phyloP scores from a whole-genome alignment of 1,140 invertebrate species.

The Panonychus citri region DNA sequence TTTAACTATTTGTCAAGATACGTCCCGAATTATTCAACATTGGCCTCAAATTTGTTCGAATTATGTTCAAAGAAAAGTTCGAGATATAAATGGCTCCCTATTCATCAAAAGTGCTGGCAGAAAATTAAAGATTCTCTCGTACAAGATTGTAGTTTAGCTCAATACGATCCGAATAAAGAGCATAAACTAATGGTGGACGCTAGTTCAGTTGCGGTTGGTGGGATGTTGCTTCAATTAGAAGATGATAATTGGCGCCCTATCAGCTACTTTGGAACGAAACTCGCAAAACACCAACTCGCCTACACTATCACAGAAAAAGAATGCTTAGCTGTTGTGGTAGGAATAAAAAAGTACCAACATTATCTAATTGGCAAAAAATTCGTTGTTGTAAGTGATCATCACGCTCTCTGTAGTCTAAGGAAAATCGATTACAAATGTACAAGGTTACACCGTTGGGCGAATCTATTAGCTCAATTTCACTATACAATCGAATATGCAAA shows the following conservation, averaged over 20 bases:
- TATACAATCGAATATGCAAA: conserved; percentile 18
- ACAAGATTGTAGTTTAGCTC: not conserved
- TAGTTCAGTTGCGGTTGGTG: conserved; percentile 16
- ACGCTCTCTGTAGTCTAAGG: conserved; percentile 24
- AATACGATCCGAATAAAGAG: not conserved
- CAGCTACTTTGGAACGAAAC: conserved; percentile 18
- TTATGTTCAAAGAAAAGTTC: too few relatives aligned
- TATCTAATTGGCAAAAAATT: conserved; percentile 29
- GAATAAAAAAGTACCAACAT: conserved; percentile 24
- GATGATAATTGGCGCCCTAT: conserved; percentile 3
- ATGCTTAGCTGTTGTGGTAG: conserved; percentile 27
- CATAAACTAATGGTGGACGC: conserved; percentile 14
- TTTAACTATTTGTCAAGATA: too few relatives aligned
- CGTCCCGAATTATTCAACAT: too few relatives aligned
- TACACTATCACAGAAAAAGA: conserved; percentile 27
- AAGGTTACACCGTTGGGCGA: conserved; percentile 26
- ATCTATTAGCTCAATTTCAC: conserved; percentile 26
- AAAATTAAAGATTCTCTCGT: not conserved
- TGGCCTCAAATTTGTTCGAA: too few relatives aligned
- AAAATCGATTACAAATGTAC: conserved; percentile 22
- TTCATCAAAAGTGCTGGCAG: too few relatives aligned
- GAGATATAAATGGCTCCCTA: too few relatives aligned
- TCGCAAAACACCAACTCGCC: conserved; percentile 23
- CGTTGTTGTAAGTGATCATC: conserved; percentile 28
- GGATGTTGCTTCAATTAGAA: conserved; percentile 17